These are phyloP conservation scores for Osmerus mordax DNA, from an alignment of 2,113 vertebrate species.

Conservation along the genomic window DNA sequence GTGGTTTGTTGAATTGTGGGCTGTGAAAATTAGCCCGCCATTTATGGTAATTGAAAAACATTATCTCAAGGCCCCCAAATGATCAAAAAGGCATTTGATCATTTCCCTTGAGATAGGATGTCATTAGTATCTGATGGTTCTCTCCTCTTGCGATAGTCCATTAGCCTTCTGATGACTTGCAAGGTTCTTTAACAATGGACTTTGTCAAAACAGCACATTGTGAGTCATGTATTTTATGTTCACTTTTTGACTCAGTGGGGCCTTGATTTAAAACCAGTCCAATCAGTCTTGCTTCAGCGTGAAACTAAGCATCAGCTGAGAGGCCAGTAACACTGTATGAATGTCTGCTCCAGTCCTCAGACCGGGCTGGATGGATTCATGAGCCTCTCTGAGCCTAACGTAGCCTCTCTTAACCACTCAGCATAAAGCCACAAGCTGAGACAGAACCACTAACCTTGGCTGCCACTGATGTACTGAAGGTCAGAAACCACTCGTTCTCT, in stretches of 20 bases:
- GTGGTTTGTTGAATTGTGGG: not conserved
- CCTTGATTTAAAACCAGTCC: not conserved
- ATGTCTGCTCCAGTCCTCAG: not conserved
- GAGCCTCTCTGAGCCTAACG: constrained; percentile 1
- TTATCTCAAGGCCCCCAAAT: too few relatives aligned
- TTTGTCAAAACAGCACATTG: not conserved
- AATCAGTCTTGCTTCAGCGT: not conserved
- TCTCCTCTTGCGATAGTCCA: too few relatives aligned
- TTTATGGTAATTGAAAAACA: too few relatives aligned
- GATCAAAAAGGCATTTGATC: too few relatives aligned
- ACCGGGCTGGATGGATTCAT: not conserved
- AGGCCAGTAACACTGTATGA: not conserved
- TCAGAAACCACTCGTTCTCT: not conserved
- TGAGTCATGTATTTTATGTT: not conserved
- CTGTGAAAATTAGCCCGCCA: too few relatives aligned
- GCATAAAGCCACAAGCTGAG: not conserved
- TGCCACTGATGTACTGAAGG: not conserved
- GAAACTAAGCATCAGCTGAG: not conserved
- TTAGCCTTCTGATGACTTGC: too few relatives aligned
- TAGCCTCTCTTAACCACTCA: not conserved
- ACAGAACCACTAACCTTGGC: constrained; percentile 5
- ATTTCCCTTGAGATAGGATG: too few relatives aligned
- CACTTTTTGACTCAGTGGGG: not conserved
- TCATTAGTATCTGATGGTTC: too few relatives aligned
- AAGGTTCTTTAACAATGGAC: too few relatives aligned